These are phyloP conservation scores for Caenorhabditis becei DNA, from an alignment of 2,888 invertebrate genomes.

Conservation along the genomic window DNA sequence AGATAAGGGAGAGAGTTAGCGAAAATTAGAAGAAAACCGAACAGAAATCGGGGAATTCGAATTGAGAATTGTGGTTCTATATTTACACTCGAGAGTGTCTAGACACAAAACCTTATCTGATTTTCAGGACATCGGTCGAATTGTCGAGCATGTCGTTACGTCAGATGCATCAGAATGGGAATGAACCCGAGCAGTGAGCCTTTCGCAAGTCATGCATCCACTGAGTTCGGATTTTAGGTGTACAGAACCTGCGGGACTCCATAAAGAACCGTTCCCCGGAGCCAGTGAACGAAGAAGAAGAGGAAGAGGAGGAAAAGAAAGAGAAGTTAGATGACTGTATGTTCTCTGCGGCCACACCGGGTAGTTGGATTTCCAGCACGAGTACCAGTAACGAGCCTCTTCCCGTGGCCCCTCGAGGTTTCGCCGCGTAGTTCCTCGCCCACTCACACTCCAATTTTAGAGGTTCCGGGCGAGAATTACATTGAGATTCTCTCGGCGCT, in stretches of 20 bases:
- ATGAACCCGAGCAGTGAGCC: slow-evolving; percentile 61
- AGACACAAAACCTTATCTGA: neutral
- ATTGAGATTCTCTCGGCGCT: slow-evolving; percentile 56
- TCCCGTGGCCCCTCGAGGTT: slow-evolving; percentile 36
- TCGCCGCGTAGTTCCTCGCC: neutral
- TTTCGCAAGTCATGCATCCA: neutral
- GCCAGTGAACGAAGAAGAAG: neutral
- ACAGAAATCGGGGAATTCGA: neutral
- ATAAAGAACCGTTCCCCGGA: slow-evolving; percentile 36
- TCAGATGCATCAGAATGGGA: slow-evolving; percentile 53
- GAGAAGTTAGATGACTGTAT: slow-evolving; percentile 43
- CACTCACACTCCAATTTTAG: slow-evolving; percentile 18
- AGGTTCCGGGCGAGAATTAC: slow-evolving; percentile 54
- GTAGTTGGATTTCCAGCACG: slow-evolving; percentile 56
- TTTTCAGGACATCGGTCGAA: slow-evolving; percentile 60
- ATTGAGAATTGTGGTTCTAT: neutral
- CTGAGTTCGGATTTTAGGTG: slow-evolving; percentile 35
- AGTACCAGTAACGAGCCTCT: slow-evolving; percentile 23
- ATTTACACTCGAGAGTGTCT: neutral
- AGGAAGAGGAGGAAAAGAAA: slow-evolving; percentile 45
- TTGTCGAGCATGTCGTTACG: slow-evolving; percentile 59
- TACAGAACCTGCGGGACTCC: slow-evolving; percentile 52
- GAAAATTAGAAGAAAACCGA: neutral
- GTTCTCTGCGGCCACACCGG: slow-evolving; percentile 51
- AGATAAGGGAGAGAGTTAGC: neutral